Percentiles rank a stretch among this genome's conserved stretches.
These are phyloP conservation scores for Syngnathus scovelli DNA, from an alignment of 2,113 vertebrate genomes.

Conservation along the genomic window DNA sequence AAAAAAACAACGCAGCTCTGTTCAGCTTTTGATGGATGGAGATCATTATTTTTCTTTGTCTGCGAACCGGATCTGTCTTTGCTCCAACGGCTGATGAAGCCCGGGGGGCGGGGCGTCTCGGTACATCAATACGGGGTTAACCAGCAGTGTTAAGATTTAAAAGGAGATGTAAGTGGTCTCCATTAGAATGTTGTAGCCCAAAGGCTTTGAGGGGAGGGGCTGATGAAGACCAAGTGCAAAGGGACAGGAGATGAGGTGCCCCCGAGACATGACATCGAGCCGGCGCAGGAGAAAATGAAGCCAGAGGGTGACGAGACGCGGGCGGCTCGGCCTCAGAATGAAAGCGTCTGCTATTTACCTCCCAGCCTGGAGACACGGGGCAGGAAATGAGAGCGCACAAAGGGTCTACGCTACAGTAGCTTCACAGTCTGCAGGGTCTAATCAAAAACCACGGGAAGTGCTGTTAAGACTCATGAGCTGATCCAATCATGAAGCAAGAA, in stretches of 20 bases:
- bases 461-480: constrained; percentile 11
- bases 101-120: constrained; percentile 43
- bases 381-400: constrained; percentile 32
- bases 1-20: constrained; percentile 24
- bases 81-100: constrained; percentile 47
- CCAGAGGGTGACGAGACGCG: constrained; percentile 44
- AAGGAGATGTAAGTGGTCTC: constrained; percentile 69
- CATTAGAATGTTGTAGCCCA: constrained; percentile 61
- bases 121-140: constrained; percentile 73
- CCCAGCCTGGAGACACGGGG: constrained; percentile 29
- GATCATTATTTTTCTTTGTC: constrained; percentile 29
- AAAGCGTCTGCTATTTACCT: constrained; percentile 38
- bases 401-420: constrained; percentile 17
- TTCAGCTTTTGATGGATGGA: constrained; percentile 39
- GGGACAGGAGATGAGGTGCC: constrained; percentile 53
- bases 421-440: constrained; percentile 30
- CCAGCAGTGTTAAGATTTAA: constrained; percentile 69
- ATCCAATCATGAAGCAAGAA: constrained; percentile 46
- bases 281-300: constrained; percentile 14
- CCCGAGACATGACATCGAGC: constrained; percentile 43
- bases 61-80: constrained; percentile 52
- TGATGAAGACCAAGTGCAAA: constrained; percentile 36
- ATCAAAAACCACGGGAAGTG: constrained; percentile 36
- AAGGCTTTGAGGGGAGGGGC: constrained; percentile 16
- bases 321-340: constrained; percentile 46